Evolutionary conservation across 2,113 vertebrate species (phyloP), one percentile per base, ranked within the genome.

Genomic region (Gambusia holbrooki): DNA sequence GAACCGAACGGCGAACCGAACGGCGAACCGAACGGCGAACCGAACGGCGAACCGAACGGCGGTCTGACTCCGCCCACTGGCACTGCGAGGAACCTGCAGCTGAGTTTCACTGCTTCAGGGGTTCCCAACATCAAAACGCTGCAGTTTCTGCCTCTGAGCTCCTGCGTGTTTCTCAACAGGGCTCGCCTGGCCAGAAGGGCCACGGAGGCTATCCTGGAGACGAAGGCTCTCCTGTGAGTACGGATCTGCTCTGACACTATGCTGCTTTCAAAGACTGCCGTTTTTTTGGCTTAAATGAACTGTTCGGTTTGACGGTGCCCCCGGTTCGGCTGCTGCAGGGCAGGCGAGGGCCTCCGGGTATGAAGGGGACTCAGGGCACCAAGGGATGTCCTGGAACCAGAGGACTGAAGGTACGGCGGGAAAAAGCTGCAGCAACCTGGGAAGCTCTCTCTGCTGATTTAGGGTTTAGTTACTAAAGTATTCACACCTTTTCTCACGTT

Each of bases 181-280:
- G 96, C 70, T 3, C 0, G 1, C 10, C 0, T 2, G 96, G 96
- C 71, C 35, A 15, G 42, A 82, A 19, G 9, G 96, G 96, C 40
- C 81, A 86, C 58, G 78, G 73, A 29, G 96, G 96, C 3, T 90
- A 94, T 84, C 92, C 92, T 62, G 96, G 96, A 77, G 94, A 96
- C 1, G 95, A 96, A 79, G 96, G 96, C 66, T 71, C 69, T 35
- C 40, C 29, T 61, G 95, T 96, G 92, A 94, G 96, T 93, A 19
- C 45, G 14, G 40, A 48, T 48, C 45, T 19, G 45, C 45, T 48
- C 45, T 19, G 15, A 48, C 5, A 5, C 17, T 19, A 17, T 48
- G 45, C 17, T 48, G 14, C 45, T 48, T 48, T 48, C 17, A 48
- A 48, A 19, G 17, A 42, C 40, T 42, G 40, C 35, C 12, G 14